A percentile compares a stretch with the other conserved stretches of the same genome.
These are phyloP conservation scores for Octodonta nipae DNA, from an alignment of 2,888 invertebrate genomes.

Conservation along the genomic window DNA sequence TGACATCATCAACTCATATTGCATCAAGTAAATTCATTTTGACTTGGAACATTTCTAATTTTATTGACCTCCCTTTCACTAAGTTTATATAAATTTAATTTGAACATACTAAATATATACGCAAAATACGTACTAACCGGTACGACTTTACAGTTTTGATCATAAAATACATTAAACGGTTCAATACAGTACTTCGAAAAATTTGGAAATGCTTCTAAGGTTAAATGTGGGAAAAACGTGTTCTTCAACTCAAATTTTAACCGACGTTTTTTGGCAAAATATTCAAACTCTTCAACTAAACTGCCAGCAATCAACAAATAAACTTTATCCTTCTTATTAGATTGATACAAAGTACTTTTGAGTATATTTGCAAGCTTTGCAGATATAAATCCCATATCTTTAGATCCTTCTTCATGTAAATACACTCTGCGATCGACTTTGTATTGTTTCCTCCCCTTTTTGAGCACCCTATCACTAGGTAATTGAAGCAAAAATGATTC, in stretches of 20 bases:
- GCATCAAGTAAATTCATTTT: no score
- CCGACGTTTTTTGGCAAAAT: slow-evolving; percentile 27
- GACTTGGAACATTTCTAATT: no score
- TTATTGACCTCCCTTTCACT: no score
- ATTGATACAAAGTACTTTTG: no score
- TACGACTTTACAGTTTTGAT: slow-evolving; percentile 8
- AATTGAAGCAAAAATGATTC: slow-evolving; percentile 57
- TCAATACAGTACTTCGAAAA: slow-evolving; percentile 34
- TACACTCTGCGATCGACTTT: slow-evolving; percentile 51
- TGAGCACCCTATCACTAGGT: slow-evolving; percentile 45
- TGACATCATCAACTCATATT: no score
- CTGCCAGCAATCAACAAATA: slow-evolving; percentile 61
- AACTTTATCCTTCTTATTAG: slow-evolving; percentile 46
- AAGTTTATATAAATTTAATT: slow-evolving; percentile 15
- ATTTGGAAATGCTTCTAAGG: slow-evolving; percentile 58
- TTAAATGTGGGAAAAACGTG: slow-evolving; percentile 63
- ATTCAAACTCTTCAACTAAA: slow-evolving; percentile 43
- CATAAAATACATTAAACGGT: slow-evolving; percentile 14
- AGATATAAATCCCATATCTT: slow-evolving; percentile 43
- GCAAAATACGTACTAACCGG: slow-evolving; percentile 8
- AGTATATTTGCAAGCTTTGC: no score
- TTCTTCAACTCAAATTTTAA: slow-evolving; percentile 41
- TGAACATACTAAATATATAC: slow-evolving; percentile 9
- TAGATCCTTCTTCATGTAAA: slow-evolving; percentile 58
- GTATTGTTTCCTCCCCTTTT: slow-evolving; percentile 47